These are phyloP conservation scores for Sula dactylatra DNA, from an alignment of 2,113 vertebrate genomes.

Conservation along the genomic window DNA sequence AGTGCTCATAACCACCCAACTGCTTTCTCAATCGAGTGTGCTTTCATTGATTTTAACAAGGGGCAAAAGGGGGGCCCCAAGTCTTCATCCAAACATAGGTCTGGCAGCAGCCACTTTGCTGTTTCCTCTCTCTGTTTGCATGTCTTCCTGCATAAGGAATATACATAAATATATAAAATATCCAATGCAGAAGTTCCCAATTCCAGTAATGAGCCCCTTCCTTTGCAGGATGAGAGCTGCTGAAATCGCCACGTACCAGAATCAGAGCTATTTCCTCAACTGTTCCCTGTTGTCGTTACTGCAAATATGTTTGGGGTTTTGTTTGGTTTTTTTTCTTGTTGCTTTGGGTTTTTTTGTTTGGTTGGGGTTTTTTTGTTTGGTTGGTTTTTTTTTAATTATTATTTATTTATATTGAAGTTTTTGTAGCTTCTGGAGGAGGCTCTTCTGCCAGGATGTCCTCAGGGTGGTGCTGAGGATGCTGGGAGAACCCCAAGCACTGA, in stretches of 20 bases:
- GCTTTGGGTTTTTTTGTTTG: not conserved
- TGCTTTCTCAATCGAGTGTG: not conserved
- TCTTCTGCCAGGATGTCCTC: not conserved
- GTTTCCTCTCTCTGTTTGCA: not conserved
- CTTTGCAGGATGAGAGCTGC: not conserved
- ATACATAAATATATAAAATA: not conserved
- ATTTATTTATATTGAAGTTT: not conserved
- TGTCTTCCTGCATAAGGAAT: not conserved
- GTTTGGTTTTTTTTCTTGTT: not conserved
- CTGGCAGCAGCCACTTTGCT: not conserved
- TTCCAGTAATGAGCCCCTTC: not conserved
- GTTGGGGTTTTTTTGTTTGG: not conserved
- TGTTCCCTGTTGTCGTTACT: not conserved
- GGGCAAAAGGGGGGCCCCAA: not conserved
- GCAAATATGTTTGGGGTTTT: not conserved
- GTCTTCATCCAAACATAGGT: not conserved
- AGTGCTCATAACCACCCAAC: not conserved
- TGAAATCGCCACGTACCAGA: not conserved
- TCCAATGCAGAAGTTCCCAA: not conserved
- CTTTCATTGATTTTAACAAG: not conserved
- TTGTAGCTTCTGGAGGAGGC: not conserved
- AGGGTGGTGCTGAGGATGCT: not conserved
- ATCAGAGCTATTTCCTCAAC: not conserved
- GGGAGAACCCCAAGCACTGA: not conserved
- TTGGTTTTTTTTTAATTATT: not conserved